Evolutionary conservation across 2,888 invertebrate species (phyloP).

Genomic region (Capitulum mitella): DNA sequence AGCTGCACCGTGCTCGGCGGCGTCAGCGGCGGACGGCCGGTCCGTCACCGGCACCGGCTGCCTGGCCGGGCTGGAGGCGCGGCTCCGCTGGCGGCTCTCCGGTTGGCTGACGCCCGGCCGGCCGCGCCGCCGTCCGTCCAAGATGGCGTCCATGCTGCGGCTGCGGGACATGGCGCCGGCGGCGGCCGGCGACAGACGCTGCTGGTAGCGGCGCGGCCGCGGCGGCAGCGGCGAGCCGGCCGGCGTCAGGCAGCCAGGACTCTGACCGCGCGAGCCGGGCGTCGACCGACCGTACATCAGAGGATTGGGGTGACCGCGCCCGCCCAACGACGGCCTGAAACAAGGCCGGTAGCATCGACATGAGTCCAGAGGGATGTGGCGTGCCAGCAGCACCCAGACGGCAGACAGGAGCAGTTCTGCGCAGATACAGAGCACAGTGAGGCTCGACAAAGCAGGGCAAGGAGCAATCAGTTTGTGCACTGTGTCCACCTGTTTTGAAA

Average conservation of each 20-base stretch:
- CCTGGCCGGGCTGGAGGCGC: background rate
- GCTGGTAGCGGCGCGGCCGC: background rate
- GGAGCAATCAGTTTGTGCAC: background rate
- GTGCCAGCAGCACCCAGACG: background rate
- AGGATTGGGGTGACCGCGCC: background rate
- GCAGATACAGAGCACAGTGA: background rate
- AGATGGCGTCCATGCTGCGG: constrained; percentile 4
- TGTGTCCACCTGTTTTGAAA: background rate
- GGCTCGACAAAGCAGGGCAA: background rate
- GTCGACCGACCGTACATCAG: background rate
- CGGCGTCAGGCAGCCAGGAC: background rate
- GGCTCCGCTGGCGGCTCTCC: background rate
- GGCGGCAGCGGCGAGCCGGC: background rate
- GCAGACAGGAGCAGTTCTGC: background rate
- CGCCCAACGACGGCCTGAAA: background rate
- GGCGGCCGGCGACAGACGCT: background rate
- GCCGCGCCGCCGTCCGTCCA: background rate
- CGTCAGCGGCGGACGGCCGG: background rate
- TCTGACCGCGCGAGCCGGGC: constrained; percentile 20
- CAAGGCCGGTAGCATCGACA: background rate
- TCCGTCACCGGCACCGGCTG: background rate
- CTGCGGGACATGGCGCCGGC: background rate
- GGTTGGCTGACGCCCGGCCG: background rate
- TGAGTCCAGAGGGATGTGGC: background rate
- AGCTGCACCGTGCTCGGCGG: background rate